phyloP scores from a whole-genome alignment of 2,888 invertebrate genomes.

The Calephelis perditalis region DNA sequence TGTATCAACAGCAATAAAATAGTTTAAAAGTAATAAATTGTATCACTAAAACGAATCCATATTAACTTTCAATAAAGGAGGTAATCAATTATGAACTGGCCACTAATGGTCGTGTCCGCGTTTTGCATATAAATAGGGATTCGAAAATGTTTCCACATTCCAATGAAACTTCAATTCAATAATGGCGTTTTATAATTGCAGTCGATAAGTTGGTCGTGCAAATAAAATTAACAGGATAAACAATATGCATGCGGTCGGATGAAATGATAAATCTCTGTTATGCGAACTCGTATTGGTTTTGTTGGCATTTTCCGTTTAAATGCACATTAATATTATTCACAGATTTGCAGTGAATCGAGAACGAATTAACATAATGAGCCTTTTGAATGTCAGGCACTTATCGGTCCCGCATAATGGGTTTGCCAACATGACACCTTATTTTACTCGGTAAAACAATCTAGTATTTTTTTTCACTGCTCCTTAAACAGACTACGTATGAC shows the following conservation, averaged over 20 bases:
- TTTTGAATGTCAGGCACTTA: constrained; percentile 53
- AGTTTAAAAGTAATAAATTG: too few species aligned
- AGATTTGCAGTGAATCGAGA: constrained; percentile 67
- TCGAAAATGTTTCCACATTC: constrained; percentile 62
- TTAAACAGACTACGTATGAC: too few species aligned
- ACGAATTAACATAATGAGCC: constrained; percentile 71
- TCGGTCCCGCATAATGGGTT: constrained; percentile 29
- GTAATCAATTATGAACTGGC: constrained; percentile 47
- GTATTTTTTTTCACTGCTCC: too few species aligned
- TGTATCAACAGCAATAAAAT: neutral
- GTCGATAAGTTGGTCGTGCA: constrained; percentile 60
- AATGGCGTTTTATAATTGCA: constrained; percentile 57
- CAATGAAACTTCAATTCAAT: constrained; percentile 55
- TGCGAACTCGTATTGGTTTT: constrained; percentile 59
- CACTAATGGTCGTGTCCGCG: constrained; percentile 37
- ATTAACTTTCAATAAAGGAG: constrained; percentile 55
- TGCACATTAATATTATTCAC: constrained; percentile 72
- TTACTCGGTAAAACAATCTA: neutral
- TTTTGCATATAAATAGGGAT: constrained; percentile 48
- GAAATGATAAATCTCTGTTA: constrained; percentile 66
- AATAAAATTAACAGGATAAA: constrained; percentile 73
- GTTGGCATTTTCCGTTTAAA: constrained; percentile 70
- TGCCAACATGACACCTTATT: constrained; percentile 29
- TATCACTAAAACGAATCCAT: neutral
- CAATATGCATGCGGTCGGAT: constrained; percentile 59